Percentiles rank a stretch among this genome's conserved stretches.
Conservation (phyloP, 2,888 invertebrate species). For the Caenorhabditis sp. region DNA sequence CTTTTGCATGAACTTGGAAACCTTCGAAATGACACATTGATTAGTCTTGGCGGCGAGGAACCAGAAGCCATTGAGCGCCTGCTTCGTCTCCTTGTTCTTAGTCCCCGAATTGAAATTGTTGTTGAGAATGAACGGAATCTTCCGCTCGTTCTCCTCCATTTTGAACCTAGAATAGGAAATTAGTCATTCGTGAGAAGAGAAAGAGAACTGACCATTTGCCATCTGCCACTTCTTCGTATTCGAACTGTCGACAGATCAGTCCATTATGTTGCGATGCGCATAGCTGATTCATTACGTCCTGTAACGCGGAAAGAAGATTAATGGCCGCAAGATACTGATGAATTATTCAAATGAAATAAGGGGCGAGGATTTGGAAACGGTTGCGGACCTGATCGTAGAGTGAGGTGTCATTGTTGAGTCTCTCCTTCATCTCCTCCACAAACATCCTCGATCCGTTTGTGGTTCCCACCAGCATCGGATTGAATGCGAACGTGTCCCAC, state of each 20-base stretch:
- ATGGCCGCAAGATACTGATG: no score
- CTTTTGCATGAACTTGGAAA: conserved; percentile 30
- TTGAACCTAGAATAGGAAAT: conserved; percentile 28
- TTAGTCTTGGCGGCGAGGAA: conserved; percentile 61
- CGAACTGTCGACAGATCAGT: conserved; percentile 73
- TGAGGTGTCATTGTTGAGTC: conserved; percentile 57
- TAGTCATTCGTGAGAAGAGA: neutral
- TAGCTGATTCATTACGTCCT: conserved; percentile 75
- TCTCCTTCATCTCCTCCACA: conserved; percentile 64
- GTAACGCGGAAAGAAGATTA: no score
- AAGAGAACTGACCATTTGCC: conserved; percentile 71
- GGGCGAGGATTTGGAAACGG: neutral
- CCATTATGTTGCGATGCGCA: conserved; percentile 69
- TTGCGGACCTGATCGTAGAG: conserved; percentile 67
- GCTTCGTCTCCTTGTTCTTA: conserved; percentile 72
- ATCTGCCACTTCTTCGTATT: conserved; percentile 73
- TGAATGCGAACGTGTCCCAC: conserved; percentile 68
- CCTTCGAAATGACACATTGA: conserved; percentile 55
- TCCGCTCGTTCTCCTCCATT: conserved; percentile 33
- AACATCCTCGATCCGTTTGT: conserved; percentile 65
- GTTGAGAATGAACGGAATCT: conserved; percentile 72
- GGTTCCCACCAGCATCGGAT: conserved; percentile 73
- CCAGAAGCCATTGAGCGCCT: conserved; percentile 74
- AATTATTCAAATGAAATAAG: conserved; percentile 17
- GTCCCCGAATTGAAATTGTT: conserved; percentile 77